A percentile compares a stretch with the other conserved stretches of the same genome.
Conservation (phyloP, 2,113 vertebrate species). For the Ceyx margarethae region DNA sequence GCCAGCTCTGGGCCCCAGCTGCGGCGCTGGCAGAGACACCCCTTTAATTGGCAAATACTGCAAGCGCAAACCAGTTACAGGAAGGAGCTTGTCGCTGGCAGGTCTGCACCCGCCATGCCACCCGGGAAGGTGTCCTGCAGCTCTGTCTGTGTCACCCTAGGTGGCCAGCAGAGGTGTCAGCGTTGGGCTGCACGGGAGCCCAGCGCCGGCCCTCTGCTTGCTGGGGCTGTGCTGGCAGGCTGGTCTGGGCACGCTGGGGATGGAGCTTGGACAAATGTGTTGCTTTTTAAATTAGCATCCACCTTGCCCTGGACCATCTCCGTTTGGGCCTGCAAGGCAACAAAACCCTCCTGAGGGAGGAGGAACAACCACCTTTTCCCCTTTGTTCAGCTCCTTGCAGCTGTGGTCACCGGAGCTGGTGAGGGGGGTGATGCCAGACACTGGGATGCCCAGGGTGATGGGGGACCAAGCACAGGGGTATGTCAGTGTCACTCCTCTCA, state of each 20-base stretch:
- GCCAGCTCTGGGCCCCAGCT: background rate
- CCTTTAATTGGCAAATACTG: background rate
- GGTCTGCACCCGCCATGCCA: background rate
- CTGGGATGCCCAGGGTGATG: accelerated
- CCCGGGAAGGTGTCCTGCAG: background rate
- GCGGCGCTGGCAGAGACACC: background rate
- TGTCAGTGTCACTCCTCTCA: accelerated
- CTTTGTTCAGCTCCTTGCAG: background rate
- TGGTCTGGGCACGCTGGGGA: background rate
- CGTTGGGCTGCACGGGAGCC: accelerated
- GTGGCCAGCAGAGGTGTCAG: background rate
- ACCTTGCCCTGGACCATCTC: accelerated
- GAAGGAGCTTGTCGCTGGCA: background rate
- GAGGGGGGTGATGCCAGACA: accelerated
- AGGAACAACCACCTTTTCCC: background rate
- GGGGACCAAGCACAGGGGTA: accelerated
- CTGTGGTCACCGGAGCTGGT: accelerated
- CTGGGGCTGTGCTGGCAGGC: background rate
- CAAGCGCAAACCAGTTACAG: background rate
- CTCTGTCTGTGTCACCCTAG: background rate
- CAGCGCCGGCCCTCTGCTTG: accelerated
- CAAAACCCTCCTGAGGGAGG: background rate
- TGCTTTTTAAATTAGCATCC: background rate
- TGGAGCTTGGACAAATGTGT: background rate
- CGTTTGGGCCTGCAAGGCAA: accelerated